A percentile compares a stretch with the other conserved stretches of the same genome.
phyloP scores from a whole-genome alignment of 2,888 invertebrate species.

The Sinhomidia bicolor region DNA sequence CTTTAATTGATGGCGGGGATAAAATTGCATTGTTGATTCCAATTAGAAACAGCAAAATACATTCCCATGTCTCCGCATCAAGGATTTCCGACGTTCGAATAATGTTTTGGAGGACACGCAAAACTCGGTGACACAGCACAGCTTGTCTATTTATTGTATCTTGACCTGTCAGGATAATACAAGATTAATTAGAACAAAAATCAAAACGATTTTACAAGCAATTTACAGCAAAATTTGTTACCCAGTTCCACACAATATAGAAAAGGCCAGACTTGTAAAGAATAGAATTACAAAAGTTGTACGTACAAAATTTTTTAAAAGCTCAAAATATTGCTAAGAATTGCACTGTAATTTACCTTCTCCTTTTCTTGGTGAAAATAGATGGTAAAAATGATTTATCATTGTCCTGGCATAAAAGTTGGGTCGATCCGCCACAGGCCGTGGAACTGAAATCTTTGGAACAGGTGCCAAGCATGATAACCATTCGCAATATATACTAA shows the following conservation, averaged over 20 bases:
- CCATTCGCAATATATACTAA: slow-evolving; percentile 98
- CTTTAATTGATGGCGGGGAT: slow-evolving; percentile 95
- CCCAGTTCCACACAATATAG: slow-evolving; percentile 91
- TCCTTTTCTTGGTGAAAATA: slow-evolving; percentile 95
- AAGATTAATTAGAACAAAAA: not conserved
- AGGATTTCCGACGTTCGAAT: slow-evolving; percentile 89
- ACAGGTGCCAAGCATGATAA: slow-evolving; percentile 91
- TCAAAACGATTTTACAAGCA: not conserved
- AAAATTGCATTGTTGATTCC: slow-evolving; percentile 95
- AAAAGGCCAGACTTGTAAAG: slow-evolving; percentile 94
- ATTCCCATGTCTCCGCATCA: slow-evolving; percentile 95
- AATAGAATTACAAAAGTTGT: slow-evolving; percentile 80
- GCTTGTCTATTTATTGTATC: slow-evolving; percentile 97
- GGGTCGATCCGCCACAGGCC: slow-evolving; percentile 93
- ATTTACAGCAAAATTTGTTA: slow-evolving; percentile 82
- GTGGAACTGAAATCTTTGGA: slow-evolving; percentile 93
- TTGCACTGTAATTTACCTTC: slow-evolving; percentile 87
- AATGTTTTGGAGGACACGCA: slow-evolving; percentile 91
- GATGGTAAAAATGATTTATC: slow-evolving; percentile 94
- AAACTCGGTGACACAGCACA: slow-evolving; percentile 94
- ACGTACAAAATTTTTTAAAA: not conserved
- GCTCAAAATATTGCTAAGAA: not conserved
- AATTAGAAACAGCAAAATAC: slow-evolving; percentile 91
- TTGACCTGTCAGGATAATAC: slow-evolving; percentile 86
- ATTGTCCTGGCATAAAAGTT: slow-evolving; percentile 95